Conservation (phyloP, 2,888 invertebrate genomes). For the Heliconius ethilla region DNA sequence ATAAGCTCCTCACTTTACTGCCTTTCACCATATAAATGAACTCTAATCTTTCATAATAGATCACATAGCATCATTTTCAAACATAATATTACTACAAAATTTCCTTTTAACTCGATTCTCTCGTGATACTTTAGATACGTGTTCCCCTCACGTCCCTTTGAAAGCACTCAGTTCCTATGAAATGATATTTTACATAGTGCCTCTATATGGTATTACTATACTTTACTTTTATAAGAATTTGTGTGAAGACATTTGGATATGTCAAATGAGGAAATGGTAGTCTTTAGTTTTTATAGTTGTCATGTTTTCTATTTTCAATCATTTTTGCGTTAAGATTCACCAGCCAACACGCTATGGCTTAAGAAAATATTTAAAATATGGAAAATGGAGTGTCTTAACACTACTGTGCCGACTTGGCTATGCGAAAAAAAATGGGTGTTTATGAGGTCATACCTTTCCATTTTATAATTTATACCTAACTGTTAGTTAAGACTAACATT, state of each 20-base stretch:
- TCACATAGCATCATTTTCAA: neutral
- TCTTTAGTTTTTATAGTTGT: neutral
- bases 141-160: slow-evolving; percentile 32
- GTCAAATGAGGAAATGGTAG: neutral
- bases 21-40: neutral
- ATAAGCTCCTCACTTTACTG: neutral
- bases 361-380: neutral
- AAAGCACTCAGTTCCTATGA: slow-evolving; percentile 35
- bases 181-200: slow-evolving; percentile 29
- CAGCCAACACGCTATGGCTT: too few relatives aligned
- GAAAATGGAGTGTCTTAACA: neutral
- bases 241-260: slow-evolving; percentile 14
- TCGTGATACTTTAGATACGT: slow-evolving; percentile 29
- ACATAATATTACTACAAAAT: slow-evolving; percentile 23
- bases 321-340: too few relatives aligned
- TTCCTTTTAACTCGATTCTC: slow-evolving; percentile 24
- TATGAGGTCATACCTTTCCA: too few relatives aligned
- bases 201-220: slow-evolving; percentile 9
- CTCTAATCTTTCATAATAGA: neutral
- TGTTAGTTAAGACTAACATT: too few relatives aligned
- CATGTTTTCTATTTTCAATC: neutral
- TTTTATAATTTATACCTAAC: too few relatives aligned
- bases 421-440: neutral
- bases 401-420: neutral
- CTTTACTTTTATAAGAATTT: slow-evolving; percentile 10